phyloP scores from a whole-genome alignment of 2,888 invertebrate genomes.

The Dascillus cervinus region DNA sequence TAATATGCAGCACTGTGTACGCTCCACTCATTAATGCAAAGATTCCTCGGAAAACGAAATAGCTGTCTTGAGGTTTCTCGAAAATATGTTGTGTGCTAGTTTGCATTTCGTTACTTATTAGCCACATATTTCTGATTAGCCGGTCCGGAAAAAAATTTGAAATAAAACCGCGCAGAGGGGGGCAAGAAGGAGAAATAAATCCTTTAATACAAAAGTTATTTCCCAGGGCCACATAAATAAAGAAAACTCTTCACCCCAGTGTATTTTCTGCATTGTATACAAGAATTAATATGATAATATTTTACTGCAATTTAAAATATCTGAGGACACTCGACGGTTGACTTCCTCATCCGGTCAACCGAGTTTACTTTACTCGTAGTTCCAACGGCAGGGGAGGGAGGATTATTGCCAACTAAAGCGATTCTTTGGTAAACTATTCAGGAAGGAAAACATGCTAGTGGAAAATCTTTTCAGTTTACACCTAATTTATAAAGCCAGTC shows the following conservation, averaged over 20 bases:
- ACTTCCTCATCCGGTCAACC: constrained; percentile 38
- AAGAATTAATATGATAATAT: constrained; percentile 41
- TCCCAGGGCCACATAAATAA: constrained; percentile 30
- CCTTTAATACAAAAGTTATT: constrained; percentile 13
- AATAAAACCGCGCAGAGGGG: no score
- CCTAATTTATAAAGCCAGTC: no score
- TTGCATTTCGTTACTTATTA: constrained; percentile 10
- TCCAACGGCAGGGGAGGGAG: no score
- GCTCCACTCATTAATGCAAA: constrained; percentile 40
- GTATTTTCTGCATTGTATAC: constrained; percentile 37
- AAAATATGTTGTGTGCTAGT: constrained; percentile 14
- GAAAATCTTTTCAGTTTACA: no score
- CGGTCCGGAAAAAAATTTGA: no score
- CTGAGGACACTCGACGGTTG: constrained; percentile 37
- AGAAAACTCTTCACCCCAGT: constrained; percentile 29
- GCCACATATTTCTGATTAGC: no score
- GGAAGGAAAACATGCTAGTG: no score
- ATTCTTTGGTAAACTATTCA: no score
- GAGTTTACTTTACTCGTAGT: constrained; percentile 13
- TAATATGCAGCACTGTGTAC: constrained; percentile 38
- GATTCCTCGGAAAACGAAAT: constrained; percentile 35
- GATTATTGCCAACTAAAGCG: no score
- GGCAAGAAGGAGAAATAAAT: no score
- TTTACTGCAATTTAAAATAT: constrained; percentile 36
- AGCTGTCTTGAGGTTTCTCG: constrained; percentile 25